phyloP scores from a whole-genome alignment of 1,140 invertebrate species.

The Antheraea mylitta region DNA sequence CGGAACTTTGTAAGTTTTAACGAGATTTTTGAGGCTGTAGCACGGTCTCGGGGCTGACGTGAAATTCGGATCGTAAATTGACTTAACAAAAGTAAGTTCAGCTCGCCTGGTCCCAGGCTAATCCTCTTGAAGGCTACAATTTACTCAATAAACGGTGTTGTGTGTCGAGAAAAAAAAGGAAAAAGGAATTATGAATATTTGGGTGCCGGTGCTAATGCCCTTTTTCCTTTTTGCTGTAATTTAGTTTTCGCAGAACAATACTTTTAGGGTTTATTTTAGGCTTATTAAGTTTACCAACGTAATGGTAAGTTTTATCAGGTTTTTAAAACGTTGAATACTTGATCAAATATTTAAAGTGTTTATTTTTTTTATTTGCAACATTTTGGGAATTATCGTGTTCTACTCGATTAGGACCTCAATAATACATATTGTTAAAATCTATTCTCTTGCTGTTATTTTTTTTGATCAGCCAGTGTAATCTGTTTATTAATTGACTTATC shows the following conservation, averaged over 20 bases:
- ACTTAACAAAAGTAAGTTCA: conserved; percentile 43
- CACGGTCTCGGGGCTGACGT: conserved; percentile 21
- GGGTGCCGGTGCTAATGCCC: conserved; percentile 2
- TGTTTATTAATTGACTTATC: too few species aligned
- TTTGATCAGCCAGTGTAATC: too few species aligned
- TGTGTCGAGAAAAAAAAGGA: background rate
- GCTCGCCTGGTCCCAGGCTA: conserved; percentile 37
- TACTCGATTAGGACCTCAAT: too few species aligned
- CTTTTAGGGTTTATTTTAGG: too few species aligned
- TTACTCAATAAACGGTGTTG: conserved; percentile 22
- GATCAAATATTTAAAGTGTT: too few species aligned
- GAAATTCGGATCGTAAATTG: conserved; percentile 44
- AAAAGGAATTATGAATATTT: conserved; percentile 7
- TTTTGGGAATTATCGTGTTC: too few species aligned
- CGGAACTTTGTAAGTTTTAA: conserved; percentile 38
- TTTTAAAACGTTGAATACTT: too few species aligned
- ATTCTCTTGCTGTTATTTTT: too few species aligned
- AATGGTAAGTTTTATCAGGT: too few species aligned
- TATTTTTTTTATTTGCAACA: too few species aligned
- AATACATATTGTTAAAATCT: too few species aligned
- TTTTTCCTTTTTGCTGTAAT: conserved; percentile 5
- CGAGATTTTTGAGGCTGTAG: conserved; percentile 41
- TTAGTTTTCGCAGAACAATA: conserved; percentile 1
- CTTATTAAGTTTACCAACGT: too few species aligned
- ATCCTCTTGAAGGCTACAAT: conserved; percentile 34